These are phyloP conservation scores for Microtus pennsylvanicus DNA, from an alignment of 2,113 vertebrate species.

Conservation along the genomic window DNA sequence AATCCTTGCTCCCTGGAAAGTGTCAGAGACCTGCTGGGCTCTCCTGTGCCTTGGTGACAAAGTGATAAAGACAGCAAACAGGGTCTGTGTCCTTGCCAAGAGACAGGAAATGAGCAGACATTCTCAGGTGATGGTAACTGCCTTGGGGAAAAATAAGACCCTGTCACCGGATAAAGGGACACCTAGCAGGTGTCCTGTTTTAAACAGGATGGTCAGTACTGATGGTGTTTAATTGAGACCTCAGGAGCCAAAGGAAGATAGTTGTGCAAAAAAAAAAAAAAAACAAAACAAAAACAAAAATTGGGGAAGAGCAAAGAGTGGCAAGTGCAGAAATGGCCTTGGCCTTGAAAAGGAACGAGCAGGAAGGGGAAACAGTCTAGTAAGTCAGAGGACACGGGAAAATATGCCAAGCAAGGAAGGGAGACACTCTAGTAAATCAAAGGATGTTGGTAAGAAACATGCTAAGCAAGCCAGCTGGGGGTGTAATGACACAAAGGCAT, in stretches of 20 bases:
- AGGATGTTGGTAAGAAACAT: background rate
- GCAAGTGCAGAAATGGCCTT: background rate
- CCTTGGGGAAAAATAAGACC: background rate
- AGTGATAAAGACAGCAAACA: background rate
- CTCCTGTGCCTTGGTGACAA: background rate
- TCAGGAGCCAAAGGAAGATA: background rate
- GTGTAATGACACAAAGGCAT: slow-evolving; percentile 5
- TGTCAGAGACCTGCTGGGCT: background rate
- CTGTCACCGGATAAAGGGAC: background rate
- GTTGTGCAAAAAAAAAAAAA: background rate
- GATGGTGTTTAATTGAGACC: background rate
- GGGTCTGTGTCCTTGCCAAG: background rate
- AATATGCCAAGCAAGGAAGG: background rate
- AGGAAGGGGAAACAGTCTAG: background rate
- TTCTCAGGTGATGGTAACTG: background rate
- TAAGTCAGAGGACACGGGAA: background rate
- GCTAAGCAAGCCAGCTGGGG: background rate
- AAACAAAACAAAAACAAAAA: background rate
- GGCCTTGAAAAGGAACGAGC: background rate
- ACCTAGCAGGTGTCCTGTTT: background rate
- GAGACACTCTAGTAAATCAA: background rate
- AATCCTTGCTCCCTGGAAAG: background rate
- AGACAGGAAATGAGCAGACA: background rate
- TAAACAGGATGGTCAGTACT: background rate
- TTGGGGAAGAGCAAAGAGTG: background rate